phyloP scores from a whole-genome alignment of 2,113 vertebrate genomes.

The Etheostoma spectabile region DNA sequence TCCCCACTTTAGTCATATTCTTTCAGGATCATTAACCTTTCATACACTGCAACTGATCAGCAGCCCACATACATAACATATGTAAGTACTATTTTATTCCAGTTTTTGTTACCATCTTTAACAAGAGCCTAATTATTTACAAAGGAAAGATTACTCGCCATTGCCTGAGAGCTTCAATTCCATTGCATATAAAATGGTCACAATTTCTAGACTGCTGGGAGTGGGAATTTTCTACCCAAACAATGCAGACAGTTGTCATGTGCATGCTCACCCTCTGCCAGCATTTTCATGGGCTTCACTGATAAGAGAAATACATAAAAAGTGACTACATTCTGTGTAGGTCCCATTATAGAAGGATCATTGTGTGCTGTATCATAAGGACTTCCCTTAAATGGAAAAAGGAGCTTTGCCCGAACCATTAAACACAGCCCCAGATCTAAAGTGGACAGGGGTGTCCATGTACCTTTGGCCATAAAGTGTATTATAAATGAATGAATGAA shows the following conservation, averaged over 20 bases:
- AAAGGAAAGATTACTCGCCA: background rate
- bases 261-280: background rate
- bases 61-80: background rate
- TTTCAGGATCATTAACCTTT: background rate
- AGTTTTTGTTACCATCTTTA: background rate
- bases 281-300: background rate
- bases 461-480: background rate
- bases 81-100: background rate
- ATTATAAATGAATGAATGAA: background rate
- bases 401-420: background rate
- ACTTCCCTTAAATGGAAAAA: background rate
- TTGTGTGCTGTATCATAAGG: background rate
- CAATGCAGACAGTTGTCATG: background rate
- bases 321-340: background rate
- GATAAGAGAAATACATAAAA: background rate
- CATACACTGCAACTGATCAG: background rate
- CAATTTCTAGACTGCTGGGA: background rate
- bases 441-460: background rate
- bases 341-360: background rate
- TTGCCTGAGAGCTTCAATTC: background rate
- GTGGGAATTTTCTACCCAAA: background rate
- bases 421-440: background rate
- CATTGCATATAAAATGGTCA: background rate
- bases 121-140: background rate
- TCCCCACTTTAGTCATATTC: background rate